These are phyloP conservation scores for Podarcis lilfordi DNA, from an alignment of 2,797 vertebrate species.

Conservation along the genomic window DNA sequence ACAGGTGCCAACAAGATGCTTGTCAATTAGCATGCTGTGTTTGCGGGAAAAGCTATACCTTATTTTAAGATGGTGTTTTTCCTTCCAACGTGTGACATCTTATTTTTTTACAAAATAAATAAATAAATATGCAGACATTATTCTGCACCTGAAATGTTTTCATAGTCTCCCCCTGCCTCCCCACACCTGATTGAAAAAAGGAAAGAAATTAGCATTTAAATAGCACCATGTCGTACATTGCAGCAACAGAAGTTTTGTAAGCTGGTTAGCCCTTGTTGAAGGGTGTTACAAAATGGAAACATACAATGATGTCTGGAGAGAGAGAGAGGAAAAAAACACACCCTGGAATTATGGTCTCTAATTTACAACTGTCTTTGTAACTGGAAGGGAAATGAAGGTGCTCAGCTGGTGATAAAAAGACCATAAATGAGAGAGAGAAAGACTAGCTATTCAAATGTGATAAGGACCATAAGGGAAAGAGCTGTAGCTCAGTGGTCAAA, in stretches of 20 bases:
- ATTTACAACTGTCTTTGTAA: slow-evolving; percentile 23
- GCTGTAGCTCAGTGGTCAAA: no score
- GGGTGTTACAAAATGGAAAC: slow-evolving; percentile 52
- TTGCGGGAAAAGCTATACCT: slow-evolving; percentile 43
- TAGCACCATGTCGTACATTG: slow-evolving; percentile 49
- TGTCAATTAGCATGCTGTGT: slow-evolving; percentile 48
- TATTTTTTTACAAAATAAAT: slow-evolving; percentile 49
- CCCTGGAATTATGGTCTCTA: slow-evolving; percentile 21
- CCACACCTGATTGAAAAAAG: slow-evolving; percentile 41
- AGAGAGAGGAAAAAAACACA: not conserved
- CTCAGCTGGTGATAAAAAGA: slow-evolving; percentile 14
- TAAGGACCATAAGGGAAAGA: not conserved
- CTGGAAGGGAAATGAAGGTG: slow-evolving; percentile 15
- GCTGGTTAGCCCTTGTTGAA: slow-evolving; percentile 56
- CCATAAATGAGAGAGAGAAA: slow-evolving; percentile 32
- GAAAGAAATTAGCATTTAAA: slow-evolving; percentile 67
- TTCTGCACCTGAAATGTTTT: slow-evolving; percentile 42
- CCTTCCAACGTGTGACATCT: slow-evolving; percentile 38
- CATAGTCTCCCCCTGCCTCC: slow-evolving; percentile 49
- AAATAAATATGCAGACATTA: slow-evolving; percentile 64
- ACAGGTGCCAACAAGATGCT: slow-evolving; percentile 46
- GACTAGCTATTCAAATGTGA: not conserved
- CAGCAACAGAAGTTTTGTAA: slow-evolving; percentile 38
- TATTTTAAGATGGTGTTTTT: slow-evolving; percentile 36
- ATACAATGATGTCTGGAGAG: slow-evolving; percentile 40